Conservation (phyloP, 2,888 invertebrate species). For the Dryobota labecula region DNA sequence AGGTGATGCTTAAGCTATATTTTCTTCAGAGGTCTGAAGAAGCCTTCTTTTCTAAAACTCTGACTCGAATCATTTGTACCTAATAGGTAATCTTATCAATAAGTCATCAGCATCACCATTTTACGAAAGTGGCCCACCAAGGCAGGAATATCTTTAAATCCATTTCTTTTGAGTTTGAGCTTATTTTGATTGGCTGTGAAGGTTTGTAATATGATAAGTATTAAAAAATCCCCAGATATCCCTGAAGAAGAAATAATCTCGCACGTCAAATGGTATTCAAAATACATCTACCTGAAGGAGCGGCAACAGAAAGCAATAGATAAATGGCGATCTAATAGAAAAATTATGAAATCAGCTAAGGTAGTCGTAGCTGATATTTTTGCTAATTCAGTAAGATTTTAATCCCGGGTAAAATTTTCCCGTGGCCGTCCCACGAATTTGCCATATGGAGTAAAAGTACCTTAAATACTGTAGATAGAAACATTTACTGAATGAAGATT, state of each 20-base stretch:
- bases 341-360: conserved; percentile 67
- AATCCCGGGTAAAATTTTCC: not conserved
- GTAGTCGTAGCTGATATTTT: conserved; percentile 28
- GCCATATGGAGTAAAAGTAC: too few relatives aligned
- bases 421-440: too few relatives aligned
- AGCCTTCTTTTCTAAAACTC: not conserved
- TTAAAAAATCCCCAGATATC: conserved; percentile 67
- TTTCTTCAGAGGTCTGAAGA: not conserved
- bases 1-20: conserved; percentile 67
- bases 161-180: not conserved
- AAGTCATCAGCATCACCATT: not conserved
- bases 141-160: not conserved
- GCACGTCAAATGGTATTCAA: conserved; percentile 82
- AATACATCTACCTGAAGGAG: conserved; percentile 78
- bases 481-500: too few relatives aligned
- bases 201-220: not conserved
- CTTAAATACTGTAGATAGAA: too few relatives aligned
- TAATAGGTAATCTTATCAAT: not conserved
- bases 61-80: not conserved
- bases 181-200: not conserved
- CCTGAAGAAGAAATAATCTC: conserved; percentile 71
- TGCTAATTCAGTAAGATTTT: not conserved
- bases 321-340: conserved; percentile 81
- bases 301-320: conserved; percentile 81
- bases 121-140: not conserved